Evolutionary conservation across 2,797 vertebrate species (phyloP).

Genomic region (Oreortyx pictus): DNA sequence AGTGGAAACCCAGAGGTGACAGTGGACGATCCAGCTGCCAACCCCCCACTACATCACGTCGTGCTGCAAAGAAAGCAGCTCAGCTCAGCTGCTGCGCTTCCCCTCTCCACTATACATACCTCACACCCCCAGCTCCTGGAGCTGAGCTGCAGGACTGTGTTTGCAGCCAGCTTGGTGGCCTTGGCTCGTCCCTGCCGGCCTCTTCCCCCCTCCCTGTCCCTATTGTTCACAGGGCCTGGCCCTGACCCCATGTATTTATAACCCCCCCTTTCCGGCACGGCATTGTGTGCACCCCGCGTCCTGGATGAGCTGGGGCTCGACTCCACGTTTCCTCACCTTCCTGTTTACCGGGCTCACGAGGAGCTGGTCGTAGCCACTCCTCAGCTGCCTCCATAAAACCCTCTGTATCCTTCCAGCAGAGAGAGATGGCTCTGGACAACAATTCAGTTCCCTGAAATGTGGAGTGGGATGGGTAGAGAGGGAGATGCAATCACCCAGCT

Average conservation of each 20-base stretch:
- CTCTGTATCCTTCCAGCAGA: not conserved
- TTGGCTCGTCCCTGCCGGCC: conserved; percentile 36
- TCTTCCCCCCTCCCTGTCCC: conserved; percentile 63
- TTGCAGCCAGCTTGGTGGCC: not conserved
- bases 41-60: fast-evolving
- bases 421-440: fast-evolving
- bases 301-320: conserved; percentile 64
- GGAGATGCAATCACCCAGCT: not conserved
- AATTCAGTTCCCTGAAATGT: fast-evolving
- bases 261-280: conserved; percentile 74
- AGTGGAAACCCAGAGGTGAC: not conserved
- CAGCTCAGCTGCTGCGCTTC: no score
- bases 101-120: not conserved
- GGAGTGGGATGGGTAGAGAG: not conserved
- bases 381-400: not conserved
- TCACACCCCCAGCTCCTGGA: fast-evolving
- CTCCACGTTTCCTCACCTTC: conserved; percentile 78
- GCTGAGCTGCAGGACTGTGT: fast-evolving
- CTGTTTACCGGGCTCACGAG: conserved; percentile 78
- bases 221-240: conserved; percentile 74
- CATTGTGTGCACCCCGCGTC: conserved; percentile 77
- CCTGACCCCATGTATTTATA: conserved; percentile 84
- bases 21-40: fast-evolving
- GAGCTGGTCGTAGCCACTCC: conserved; percentile 22
- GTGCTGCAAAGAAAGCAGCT: not conserved